phyloP scores from a whole-genome alignment of 2,888 invertebrate species.

The Mechanitis mazaeus region DNA sequence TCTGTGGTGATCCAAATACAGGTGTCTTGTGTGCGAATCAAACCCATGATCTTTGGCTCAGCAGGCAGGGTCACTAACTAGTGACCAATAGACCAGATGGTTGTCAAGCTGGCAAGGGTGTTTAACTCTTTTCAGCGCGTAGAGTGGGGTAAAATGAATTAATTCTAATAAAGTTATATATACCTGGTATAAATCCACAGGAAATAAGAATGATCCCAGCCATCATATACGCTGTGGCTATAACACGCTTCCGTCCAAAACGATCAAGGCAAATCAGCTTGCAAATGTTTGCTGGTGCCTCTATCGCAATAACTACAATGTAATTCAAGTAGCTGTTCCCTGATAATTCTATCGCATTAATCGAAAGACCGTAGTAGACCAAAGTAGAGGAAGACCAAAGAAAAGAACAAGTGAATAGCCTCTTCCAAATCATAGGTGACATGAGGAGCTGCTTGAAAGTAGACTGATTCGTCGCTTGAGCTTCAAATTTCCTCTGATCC shows the following conservation, averaged over 20 bases:
- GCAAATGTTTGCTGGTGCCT: constrained; percentile 85
- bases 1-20: no score
- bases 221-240: constrained; percentile 78
- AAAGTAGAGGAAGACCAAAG: constrained; percentile 87
- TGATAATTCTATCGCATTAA: constrained; percentile 85
- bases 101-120: no score
- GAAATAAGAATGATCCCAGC: constrained; percentile 79
- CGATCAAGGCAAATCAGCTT: constrained; percentile 80
- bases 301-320: constrained; percentile 78
- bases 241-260: constrained; percentile 80
- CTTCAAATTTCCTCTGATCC: constrained; percentile 58
- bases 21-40: no score
- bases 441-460: constrained; percentile 57
- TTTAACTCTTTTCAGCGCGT: no score
- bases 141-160: no score
- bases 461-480: constrained; percentile 52
- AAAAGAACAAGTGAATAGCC: constrained; percentile 81
- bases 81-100: no score
- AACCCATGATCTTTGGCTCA: no score
- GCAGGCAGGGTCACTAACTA: no score
- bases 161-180: constrained; percentile 20
- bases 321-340: constrained; percentile 88
- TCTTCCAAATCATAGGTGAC: constrained; percentile 75
- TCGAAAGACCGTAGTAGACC: constrained; percentile 87
- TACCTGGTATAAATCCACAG: constrained; percentile 80